Evolutionary conservation across 1,140 invertebrate species (phyloP), one percentile per base, ranked within the genome.

Genomic region (Drosophila pseudoananassae): DNA sequence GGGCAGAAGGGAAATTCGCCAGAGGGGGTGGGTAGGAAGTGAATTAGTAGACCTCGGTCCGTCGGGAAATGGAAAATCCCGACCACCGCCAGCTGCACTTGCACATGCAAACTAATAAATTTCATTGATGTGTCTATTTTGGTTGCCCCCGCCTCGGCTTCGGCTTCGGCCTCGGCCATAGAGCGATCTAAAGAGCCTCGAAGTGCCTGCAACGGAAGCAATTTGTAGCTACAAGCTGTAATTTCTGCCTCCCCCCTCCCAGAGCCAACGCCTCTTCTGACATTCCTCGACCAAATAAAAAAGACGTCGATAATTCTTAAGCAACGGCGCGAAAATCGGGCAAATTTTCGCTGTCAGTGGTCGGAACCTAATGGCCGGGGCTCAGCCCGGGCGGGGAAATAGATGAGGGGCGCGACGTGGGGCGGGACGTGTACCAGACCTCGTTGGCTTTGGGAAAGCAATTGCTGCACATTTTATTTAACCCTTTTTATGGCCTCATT

Each of bases 101-200:
- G 87, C 76, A 90, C 87, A 90, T 90, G 87, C 87, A 83, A 90
- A 77, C 87, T 90, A 87, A 90, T 90, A 90, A 90, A 90, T 90
- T 90, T 90, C 64, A 90, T 90, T 90, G 87, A 90, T 90, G 87
- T 90, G 82, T 90, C 87, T 90, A 90, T 90, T 90, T 90, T 90
- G 66, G 74, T 50, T 51, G 57, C 46, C 49, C 49, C 12, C 53
- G 7, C 9, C 20, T 38, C 27, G 20, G 38, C 40, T 6, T 5
- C n/a, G 9, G 40, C 12, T 20, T 20, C 3, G 20, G 23, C 23
- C 20, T 33, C 15, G 40, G 45, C 7, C 31, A 8, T 10, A 38
- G 27, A 47, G 36, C 72, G 58, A 49, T 40, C 53, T 31, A 77
- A 50, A 38, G 55, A 61, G 56, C 75, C 61, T 52, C 66, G 57